These are phyloP conservation scores for Synanthedon myopaeformis DNA, from an alignment of 2,888 invertebrate genomes.

Conservation along the genomic window DNA sequence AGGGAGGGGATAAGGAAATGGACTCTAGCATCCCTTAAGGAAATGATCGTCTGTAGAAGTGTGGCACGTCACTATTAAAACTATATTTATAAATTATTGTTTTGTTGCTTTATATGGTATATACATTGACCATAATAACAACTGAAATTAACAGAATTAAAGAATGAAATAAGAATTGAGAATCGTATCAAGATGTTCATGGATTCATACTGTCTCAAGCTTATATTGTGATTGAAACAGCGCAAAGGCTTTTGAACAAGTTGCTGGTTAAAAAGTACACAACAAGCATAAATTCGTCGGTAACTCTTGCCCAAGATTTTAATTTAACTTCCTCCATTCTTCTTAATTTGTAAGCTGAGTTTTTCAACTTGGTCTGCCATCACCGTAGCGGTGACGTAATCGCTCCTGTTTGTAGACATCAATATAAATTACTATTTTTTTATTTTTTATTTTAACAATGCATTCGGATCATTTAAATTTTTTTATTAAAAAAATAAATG, in stretches of 20 bases:
- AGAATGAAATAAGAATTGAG: too few species aligned
- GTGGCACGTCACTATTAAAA: background rate
- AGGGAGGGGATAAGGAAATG: too few species aligned
- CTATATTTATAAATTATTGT: background rate
- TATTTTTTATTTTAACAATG: too few species aligned
- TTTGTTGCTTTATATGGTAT: background rate
- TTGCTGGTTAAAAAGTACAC: constrained; percentile 19
- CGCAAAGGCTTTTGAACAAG: constrained; percentile 7
- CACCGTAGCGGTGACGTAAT: background rate
- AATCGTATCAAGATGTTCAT: too few species aligned
- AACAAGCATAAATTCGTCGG: constrained; percentile 51
- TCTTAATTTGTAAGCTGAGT: constrained; percentile 61
- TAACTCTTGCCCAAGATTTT: constrained; percentile 44
- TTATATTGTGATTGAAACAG: background rate
- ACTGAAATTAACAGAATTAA: background rate
- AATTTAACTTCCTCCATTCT: constrained; percentile 63
- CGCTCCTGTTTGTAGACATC: background rate
- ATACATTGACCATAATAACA: background rate
- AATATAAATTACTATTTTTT: background rate
- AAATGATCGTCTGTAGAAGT: too few species aligned
- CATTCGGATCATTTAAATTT: too few species aligned
- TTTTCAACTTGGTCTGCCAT: constrained; percentile 14
- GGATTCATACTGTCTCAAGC: too few species aligned
- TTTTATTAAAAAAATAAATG: too few species aligned
- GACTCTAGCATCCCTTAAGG: too few species aligned